These are phyloP conservation scores for Anadara kagoshimensis DNA, from an alignment of 1,140 invertebrate genomes.

Conservation along the genomic window DNA sequence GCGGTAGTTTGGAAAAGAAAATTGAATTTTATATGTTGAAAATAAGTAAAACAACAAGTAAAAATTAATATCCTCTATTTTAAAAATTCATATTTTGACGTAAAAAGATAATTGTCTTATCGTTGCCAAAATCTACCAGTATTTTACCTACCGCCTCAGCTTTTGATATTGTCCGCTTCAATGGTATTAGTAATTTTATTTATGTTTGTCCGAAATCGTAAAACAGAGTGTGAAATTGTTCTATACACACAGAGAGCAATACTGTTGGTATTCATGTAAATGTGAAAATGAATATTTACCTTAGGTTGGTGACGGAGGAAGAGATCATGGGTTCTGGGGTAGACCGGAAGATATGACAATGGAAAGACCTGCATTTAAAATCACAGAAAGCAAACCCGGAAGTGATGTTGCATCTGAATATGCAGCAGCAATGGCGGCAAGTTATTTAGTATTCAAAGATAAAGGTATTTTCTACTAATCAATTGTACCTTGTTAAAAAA, in stretches of 20 bases:
- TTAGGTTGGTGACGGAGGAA: conserved; percentile 60
- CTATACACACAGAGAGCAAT: neutral
- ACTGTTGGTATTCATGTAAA: neutral
- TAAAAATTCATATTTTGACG: no score
- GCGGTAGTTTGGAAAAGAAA: no score
- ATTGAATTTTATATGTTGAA: no score
- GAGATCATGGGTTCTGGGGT: conserved; percentile 53
- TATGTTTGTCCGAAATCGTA: no score
- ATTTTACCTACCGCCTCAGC: no score
- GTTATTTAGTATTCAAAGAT: conserved; percentile 76
- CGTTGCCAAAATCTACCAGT: no score
- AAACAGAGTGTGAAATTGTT: neutral
- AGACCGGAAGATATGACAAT: conserved; percentile 77
- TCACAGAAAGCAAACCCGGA: conserved; percentile 76
- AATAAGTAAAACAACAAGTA: no score
- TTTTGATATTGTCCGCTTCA: no score
- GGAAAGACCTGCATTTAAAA: conserved; percentile 78
- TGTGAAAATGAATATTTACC: neutral
- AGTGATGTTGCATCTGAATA: conserved; percentile 80
- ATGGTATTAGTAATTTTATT: no score
- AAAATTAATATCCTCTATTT: no score
- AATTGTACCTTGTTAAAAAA: neutral
- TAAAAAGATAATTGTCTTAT: no score
- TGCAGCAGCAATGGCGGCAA: conserved; percentile 78
- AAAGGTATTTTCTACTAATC: conserved; percentile 31